Evolutionary conservation across 2,888 invertebrate genomes (phyloP).

Genomic region (Cephus sareptanus): DNA sequence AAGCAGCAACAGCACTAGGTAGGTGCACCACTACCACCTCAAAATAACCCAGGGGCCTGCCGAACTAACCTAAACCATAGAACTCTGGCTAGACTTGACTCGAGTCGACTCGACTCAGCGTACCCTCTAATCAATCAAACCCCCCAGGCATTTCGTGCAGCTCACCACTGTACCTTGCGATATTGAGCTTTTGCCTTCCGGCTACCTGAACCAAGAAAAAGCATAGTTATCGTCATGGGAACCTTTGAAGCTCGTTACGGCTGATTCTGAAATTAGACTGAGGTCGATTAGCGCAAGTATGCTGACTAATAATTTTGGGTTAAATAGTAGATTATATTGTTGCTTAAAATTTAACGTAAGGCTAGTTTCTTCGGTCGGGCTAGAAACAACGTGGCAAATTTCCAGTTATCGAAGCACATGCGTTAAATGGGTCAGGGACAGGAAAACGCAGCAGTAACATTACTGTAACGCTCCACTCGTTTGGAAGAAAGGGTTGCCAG

Average conservation of each 20-base stretch:
- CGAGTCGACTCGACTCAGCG: conserved; percentile 31
- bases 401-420: neutral
- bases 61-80: conserved; percentile 57
- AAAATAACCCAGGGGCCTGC: conserved; percentile 60
- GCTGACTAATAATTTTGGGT: neutral
- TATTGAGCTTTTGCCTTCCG: neutral
- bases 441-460: conserved; percentile 10
- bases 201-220: neutral
- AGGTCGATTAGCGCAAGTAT: neutral
- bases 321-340: neutral
- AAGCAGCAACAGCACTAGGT: neutral
- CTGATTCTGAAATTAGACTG: neutral
- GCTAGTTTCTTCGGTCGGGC: neutral
- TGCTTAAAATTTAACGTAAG: neutral
- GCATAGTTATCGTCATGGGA: neutral
- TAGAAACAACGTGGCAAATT: neutral
- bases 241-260: neutral
- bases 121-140: conserved; percentile 65
- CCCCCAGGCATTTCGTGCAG: conserved; percentile 59
- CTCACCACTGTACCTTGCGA: conserved; percentile 11
- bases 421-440: conserved; percentile 13
- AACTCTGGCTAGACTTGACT: conserved; percentile 36
- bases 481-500: neutral
- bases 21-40: conserved; percentile 35
- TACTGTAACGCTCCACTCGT: conserved; percentile 9